Conservation (phyloP, 2,888 invertebrate genomes). For the Mycalesis mineus region DNA sequence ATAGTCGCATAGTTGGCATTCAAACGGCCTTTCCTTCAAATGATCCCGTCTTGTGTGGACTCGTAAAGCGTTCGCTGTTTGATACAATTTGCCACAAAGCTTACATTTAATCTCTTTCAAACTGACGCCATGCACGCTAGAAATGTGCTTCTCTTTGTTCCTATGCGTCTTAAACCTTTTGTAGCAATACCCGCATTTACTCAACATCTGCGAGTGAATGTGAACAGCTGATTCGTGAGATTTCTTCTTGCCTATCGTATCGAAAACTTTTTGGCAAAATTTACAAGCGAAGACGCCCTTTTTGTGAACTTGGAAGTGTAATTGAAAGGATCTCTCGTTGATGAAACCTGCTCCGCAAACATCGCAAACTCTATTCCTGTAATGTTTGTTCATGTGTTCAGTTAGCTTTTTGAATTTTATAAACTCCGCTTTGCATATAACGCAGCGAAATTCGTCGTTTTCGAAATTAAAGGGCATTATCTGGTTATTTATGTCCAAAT, state of each 20-base stretch:
- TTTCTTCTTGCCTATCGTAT: constrained; percentile 32
- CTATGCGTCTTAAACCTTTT: constrained; percentile 26
- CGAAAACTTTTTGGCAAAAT: constrained; percentile 35
- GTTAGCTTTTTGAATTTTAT: constrained; percentile 38
- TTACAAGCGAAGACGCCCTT: constrained; percentile 34
- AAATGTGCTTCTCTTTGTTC: constrained; percentile 34
- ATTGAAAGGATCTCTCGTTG: constrained; percentile 16
- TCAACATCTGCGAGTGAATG: constrained; percentile 18
- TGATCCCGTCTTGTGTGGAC: constrained; percentile 33
- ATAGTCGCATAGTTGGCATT: constrained; percentile 35
- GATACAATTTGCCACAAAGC: constrained; percentile 43
- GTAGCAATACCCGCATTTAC: constrained; percentile 42
- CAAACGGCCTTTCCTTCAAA: constrained; percentile 33
- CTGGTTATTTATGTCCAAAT: constrained; percentile 42
- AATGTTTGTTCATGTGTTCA: constrained; percentile 45
- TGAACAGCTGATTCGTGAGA: constrained; percentile 33
- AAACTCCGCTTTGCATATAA: constrained; percentile 34
- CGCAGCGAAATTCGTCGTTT: constrained; percentile 33
- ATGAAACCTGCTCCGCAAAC: constrained; percentile 38
- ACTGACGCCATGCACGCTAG: constrained; percentile 32
- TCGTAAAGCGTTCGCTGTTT: constrained; percentile 41
- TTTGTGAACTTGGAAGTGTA: constrained; percentile 21
- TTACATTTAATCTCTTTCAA: constrained; percentile 34
- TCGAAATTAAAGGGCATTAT: constrained; percentile 46
- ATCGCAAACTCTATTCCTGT: constrained; percentile 40